Conservation (phyloP, 2,888 invertebrate species). For the Ormia ochracea region DNA sequence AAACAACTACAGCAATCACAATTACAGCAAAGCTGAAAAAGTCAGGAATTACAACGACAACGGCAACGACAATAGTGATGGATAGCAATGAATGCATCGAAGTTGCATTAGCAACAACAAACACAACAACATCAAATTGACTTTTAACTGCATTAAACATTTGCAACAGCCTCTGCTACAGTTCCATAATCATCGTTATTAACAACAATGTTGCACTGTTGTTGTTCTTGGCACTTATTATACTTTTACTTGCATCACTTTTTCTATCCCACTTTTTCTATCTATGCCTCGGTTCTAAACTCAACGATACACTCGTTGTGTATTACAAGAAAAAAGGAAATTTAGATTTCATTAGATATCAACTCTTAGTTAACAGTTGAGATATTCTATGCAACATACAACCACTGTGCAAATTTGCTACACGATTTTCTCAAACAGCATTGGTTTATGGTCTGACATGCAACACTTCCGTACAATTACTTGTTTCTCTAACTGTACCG, state of each 20-base stretch:
- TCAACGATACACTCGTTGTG: conserved; percentile 5
- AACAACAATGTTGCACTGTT: background rate
- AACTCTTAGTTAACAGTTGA: conserved; percentile 52
- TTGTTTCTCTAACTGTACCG: background rate
- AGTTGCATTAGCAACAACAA: conserved; percentile 26
- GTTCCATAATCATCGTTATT: conserved; percentile 6
- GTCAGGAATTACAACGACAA: background rate
- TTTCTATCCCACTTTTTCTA: background rate
- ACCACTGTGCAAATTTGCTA: background rate
- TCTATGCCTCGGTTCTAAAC: background rate
- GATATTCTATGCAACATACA: background rate
- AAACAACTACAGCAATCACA: background rate
- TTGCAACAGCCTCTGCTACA: conserved; percentile 17
- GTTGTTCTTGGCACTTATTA: conserved; percentile 7
- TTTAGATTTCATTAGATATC: conserved; percentile 53
- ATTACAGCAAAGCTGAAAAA: background rate
- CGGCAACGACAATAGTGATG: conserved; percentile 9
- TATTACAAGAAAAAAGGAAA: conserved; percentile 10
- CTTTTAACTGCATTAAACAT: conserved; percentile 30
- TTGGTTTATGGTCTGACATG: background rate
- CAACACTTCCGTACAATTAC: background rate
- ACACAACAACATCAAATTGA: background rate
- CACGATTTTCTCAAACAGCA: background rate
- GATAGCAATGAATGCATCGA: conserved; percentile 32
- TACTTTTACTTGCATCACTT: conserved; percentile 31